Percentiles rank a stretch among this genome's conserved stretches.
These are phyloP conservation scores for Percina caprodes DNA, from an alignment of 2,113 vertebrate genomes.

Conservation along the genomic window DNA sequence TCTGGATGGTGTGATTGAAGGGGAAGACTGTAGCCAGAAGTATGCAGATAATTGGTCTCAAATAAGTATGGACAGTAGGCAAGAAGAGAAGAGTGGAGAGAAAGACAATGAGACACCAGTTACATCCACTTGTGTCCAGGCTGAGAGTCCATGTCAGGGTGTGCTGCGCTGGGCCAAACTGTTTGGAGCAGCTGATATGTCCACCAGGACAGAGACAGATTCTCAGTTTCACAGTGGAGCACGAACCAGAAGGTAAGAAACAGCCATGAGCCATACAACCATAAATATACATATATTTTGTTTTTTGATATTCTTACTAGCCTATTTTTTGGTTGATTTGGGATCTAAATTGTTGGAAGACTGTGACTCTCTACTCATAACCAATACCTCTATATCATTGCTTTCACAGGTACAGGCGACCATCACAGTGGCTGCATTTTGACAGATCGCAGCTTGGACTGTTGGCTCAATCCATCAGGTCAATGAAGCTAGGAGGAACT, in stretches of 20 bases:
- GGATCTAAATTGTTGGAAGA: not conserved
- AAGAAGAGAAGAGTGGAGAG: conserved; percentile 73
- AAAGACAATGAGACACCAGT: conserved; percentile 67
- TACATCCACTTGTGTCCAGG: conserved; percentile 40
- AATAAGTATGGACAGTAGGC: conserved; percentile 57
- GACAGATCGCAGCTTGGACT: conserved; percentile 89
- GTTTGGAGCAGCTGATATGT: conserved; percentile 76
- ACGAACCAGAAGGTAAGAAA: conserved; percentile 84
- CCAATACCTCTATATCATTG: conserved; percentile 13
- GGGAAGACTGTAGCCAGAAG: conserved; percentile 84
- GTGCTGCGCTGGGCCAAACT: conserved; percentile 82
- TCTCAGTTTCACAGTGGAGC: conserved; percentile 51
- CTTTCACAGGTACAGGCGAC: conserved; percentile 79
- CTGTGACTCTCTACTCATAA: not conserved
- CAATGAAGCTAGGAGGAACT: conserved; percentile 82
- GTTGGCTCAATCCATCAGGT: conserved; percentile 88
- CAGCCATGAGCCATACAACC: not conserved
- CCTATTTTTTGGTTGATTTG: not conserved
- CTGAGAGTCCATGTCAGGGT: conserved; percentile 74
- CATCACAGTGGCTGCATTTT: conserved; percentile 93
- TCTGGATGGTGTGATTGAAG: conserved; percentile 85
- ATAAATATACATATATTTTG: no score
- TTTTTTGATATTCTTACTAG: not conserved
- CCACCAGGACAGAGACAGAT: conserved; percentile 39
- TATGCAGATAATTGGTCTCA: conserved; percentile 50